A percentile compares a stretch with the other conserved stretches of the same genome.
These are phyloP conservation scores for Ailuropoda melanoleuca DNA, from an alignment of 2,113 vertebrate species.

Conservation along the genomic window DNA sequence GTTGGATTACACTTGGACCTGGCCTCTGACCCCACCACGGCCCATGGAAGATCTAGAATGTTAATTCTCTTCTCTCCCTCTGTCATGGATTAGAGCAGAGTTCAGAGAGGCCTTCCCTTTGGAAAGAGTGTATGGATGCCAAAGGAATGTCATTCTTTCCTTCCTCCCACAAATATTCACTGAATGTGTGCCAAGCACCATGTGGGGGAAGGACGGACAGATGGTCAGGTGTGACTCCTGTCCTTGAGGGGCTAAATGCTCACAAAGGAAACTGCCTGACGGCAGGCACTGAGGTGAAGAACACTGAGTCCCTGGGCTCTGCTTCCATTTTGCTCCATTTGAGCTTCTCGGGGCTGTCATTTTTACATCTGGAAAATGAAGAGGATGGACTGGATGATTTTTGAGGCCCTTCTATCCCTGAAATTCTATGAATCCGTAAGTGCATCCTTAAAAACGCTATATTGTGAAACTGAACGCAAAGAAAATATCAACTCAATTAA, in stretches of 20 bases:
- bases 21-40: neutral
- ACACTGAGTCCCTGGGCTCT: neutral
- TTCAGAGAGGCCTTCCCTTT: neutral
- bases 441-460: neutral
- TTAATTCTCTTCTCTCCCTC: neutral
- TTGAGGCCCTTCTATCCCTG: neutral
- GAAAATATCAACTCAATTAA: neutral
- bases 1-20: neutral
- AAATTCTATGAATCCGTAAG: neutral
- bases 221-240: neutral
- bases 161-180: neutral
- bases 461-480: neutral
- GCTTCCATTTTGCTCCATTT: neutral
- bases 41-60: neutral
- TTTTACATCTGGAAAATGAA: neutral
- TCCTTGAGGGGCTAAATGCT: neutral
- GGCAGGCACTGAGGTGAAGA: neutral
- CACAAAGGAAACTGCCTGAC: neutral
- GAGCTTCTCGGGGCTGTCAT: neutral
- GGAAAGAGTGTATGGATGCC: neutral
- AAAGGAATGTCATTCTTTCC: neutral
- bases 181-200: neutral
- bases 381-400: neutral
- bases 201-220: neutral
- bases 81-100: neutral